These are phyloP conservation scores for Zygothrica quintamaculata DNA, from an alignment of 2,888 invertebrate species.

Conservation along the genomic window DNA sequence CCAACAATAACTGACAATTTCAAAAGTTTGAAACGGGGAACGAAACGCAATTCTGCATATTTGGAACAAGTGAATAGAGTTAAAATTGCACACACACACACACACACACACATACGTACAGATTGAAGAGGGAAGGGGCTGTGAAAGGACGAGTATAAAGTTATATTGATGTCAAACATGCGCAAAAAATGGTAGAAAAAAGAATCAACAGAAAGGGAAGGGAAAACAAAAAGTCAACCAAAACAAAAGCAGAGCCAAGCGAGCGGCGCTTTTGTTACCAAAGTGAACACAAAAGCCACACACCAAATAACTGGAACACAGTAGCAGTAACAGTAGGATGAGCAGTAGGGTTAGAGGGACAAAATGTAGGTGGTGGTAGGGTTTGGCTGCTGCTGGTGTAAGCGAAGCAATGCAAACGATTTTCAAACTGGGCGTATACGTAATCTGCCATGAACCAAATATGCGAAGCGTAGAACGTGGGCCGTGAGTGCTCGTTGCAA, in stretches of 20 bases:
- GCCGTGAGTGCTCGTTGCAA: constrained; percentile 8
- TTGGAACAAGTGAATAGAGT: constrained; percentile 66
- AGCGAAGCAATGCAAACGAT: constrained; percentile 69
- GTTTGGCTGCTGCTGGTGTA: constrained; percentile 19
- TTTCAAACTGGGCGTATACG: constrained; percentile 75
- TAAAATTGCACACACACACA: constrained; percentile 36
- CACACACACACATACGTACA: constrained; percentile 21
- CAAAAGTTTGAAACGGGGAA: constrained; percentile 43
- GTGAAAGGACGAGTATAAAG: constrained; percentile 26
- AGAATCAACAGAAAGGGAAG: constrained; percentile 14
- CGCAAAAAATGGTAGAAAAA: constrained; percentile 55
- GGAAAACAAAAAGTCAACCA: constrained; percentile 49
- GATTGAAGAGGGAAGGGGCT: constrained; percentile 44
- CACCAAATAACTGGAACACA: constrained; percentile 69
- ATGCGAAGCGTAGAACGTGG: constrained; percentile 53
- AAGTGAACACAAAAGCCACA: constrained; percentile 69
- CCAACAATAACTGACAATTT: constrained; percentile 60
- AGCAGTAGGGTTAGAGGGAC: not conserved
- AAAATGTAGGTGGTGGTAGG: not conserved
- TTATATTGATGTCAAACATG: constrained; percentile 74
- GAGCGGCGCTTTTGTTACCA: constrained; percentile 63
- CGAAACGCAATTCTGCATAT: constrained; percentile 61
- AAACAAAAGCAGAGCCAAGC: constrained; percentile 50
- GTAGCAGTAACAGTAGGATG: constrained; percentile 12
- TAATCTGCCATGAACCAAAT: constrained; percentile 79